These are phyloP conservation scores for Drosophila kurseongensis DNA, from an alignment of 1,140 invertebrate species.

Conservation along the genomic window DNA sequence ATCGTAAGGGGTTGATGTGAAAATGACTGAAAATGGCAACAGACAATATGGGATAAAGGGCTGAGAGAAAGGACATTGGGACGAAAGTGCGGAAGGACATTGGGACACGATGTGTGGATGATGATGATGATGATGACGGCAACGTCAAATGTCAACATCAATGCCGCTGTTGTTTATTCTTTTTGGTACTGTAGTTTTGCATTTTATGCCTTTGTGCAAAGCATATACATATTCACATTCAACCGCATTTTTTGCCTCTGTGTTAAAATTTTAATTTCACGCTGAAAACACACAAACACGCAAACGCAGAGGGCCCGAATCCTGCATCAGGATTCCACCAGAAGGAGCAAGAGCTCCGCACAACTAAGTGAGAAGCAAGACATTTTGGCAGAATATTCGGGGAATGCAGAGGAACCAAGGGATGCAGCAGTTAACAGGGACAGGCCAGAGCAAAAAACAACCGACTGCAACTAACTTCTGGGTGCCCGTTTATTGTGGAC, in stretches of 20 bases:
- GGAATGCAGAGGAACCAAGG: background rate
- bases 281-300: constrained; percentile 64
- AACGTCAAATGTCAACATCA: constrained; percentile 79
- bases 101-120: constrained; percentile 32
- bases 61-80: constrained; percentile 18
- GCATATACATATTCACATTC: constrained; percentile 29
- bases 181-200: constrained; percentile 64
- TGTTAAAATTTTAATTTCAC: constrained; percentile 79
- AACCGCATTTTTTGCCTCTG: constrained; percentile 53
- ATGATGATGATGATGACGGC: constrained; percentile 53
- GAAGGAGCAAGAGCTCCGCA: background rate
- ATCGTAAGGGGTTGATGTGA: constrained; percentile 9
- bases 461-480: constrained; percentile 40
- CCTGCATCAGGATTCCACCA: constrained; percentile 7
- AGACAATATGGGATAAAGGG: constrained; percentile 64
- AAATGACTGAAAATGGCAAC: constrained; percentile 72
- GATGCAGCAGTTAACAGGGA: constrained; percentile 4
- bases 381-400: constrained; percentile 5
- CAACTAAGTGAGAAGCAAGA: constrained; percentile 13
- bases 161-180: constrained; percentile 56
- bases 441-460: constrained; percentile 4
- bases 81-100: constrained; percentile 2
- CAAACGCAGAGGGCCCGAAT: background rate
- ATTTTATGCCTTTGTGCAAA: constrained; percentile 26
- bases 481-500: constrained; percentile 53